These are phyloP conservation scores for Lophura nycthemera DNA, from an alignment of 2,113 vertebrate species.

Conservation along the genomic window DNA sequence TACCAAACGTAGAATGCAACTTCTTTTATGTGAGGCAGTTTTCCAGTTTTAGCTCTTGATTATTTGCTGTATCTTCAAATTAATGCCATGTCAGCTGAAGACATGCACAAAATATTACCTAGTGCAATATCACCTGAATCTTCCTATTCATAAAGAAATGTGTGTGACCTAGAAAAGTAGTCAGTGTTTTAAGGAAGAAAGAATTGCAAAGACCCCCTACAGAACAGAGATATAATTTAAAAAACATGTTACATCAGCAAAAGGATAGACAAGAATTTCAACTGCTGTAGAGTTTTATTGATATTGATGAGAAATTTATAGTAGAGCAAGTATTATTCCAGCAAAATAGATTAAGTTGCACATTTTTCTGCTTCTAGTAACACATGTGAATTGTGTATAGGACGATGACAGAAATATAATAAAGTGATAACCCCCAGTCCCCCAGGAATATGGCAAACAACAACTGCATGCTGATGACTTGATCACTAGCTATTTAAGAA, in stretches of 20 bases:
- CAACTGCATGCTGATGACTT: not conserved
- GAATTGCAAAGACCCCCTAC: not conserved
- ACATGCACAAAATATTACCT: not conserved
- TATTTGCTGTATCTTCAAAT: constrained; percentile 1
- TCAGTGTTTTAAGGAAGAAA: not conserved
- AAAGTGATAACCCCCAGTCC: not conserved
- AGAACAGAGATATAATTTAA: not conserved
- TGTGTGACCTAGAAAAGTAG: not conserved
- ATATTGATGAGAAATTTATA: not conserved
- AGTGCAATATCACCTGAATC: not conserved
- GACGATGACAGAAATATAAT: not conserved
- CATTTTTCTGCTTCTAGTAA: not conserved
- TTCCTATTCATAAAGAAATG: not conserved
- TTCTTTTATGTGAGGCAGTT: not conserved
- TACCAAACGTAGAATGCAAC: not conserved
- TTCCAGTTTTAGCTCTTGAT: not conserved
- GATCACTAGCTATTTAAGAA: not conserved
- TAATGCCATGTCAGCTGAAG: not conserved
- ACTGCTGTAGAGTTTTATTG: not conserved
- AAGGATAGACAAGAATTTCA: not conserved
- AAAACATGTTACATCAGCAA: not conserved
- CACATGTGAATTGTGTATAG: not conserved
- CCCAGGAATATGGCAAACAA: not conserved
- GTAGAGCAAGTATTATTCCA: not conserved
- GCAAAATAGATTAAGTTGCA: not conserved